Base-by-base conservation (phyloP, 1,140 invertebrate genomes). In the Manduca sexta region DNA sequence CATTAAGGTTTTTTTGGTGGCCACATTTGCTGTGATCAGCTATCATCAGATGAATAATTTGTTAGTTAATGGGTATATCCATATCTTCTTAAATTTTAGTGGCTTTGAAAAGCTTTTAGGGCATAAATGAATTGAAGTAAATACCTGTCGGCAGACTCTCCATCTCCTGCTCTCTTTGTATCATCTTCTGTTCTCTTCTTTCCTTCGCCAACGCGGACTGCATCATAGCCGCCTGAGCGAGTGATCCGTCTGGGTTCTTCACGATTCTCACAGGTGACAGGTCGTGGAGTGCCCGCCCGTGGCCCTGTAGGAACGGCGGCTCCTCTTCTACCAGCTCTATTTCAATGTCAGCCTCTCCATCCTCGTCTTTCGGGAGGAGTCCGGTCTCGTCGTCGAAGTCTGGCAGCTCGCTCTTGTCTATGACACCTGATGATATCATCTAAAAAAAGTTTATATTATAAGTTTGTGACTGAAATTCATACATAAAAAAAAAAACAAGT, bases 201-300 rank as follows among this genome's bases (percentile, higher is more conserved):
- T 99, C 98, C 78, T 99, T 99, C 0, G 98, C 95, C 6, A 99
- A 76, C 1, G 98, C 98, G 39, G 94, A 96, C 79, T 99, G 98
- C 98, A 99, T 99, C 96, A 99, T 98, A 1, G 98, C 98, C 0
- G 98, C 97, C 73, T 95, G 98, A 0, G 98, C 98, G 12, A 99
- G 84, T 0, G 97, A 98, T 0, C 98, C 98, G 11, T 85, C 81
- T 7, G 98, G 98, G 89, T 99, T 99, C 86, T 99, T 99, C 0
- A 99, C 97, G 62, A 99, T 99, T 68, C 98, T 90, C 3, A 95
- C 93, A 1, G 98, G 98, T 65, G 96, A 98, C 0, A 99, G 86
- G 73, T 99, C 98, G 52, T 97, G 93, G 1, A 97, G 74, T 0
- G 95, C 93, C 61, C 95, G 83, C 0, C 96, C 95, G 74, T 97